Conservation (phyloP, 2,113 vertebrate genomes). For the Monarcha castaneiventris region DNA sequence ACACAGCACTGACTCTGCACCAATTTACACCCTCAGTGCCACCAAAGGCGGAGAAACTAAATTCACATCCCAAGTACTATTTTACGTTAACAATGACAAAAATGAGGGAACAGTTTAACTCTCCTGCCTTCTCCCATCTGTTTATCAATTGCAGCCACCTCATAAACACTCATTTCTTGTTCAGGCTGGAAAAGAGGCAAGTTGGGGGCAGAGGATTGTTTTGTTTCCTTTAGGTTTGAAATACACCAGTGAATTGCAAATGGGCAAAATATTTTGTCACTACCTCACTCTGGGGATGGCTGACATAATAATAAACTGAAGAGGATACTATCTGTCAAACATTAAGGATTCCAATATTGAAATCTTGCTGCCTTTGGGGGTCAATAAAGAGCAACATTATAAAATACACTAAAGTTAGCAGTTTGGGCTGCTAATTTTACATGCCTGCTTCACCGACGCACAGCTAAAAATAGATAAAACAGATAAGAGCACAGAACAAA, state of each 20-base stretch:
- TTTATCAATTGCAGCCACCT: not conserved
- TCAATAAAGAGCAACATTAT: slow-evolving; percentile 5
- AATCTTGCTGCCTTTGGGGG: slow-evolving; percentile 5
- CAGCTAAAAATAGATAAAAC: slow-evolving; percentile 50
- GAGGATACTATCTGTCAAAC: not conserved
- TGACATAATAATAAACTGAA: not conserved
- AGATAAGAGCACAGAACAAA: slow-evolving; percentile 44
- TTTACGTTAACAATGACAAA: not conserved
- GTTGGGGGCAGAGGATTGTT: not conserved
- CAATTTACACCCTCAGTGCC: not conserved
- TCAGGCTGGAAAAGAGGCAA: not conserved
- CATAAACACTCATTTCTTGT: not conserved
- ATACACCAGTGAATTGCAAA: not conserved
- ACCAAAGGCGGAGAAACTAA: not conserved
- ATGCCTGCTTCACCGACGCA: not conserved
- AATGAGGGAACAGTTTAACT: not conserved
- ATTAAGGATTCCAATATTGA: not conserved
- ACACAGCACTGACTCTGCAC: not conserved
- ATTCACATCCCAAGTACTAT: not conserved
- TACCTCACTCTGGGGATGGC: not conserved
- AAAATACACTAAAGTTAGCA: slow-evolving; percentile 4
- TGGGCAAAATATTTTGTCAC: not conserved
- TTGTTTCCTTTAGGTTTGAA: not conserved
- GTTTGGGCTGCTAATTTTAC: slow-evolving; percentile 29
- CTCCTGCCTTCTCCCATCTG: not conserved